These are phyloP conservation scores for Megaceryle maxima DNA, from an alignment of 2,113 vertebrate species.

Conservation along the genomic window DNA sequence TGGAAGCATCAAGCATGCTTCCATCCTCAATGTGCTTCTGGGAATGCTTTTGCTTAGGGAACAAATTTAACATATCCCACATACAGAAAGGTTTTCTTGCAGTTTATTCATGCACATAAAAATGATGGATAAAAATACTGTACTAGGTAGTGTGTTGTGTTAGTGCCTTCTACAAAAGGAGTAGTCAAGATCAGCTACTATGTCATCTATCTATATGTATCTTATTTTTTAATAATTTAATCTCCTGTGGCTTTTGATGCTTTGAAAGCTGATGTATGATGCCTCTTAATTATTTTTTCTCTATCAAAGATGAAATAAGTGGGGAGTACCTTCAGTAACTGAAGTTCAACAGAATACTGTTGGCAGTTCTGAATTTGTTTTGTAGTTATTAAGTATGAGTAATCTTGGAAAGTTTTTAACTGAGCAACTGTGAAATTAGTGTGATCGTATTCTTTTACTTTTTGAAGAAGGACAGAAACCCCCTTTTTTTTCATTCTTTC, in stretches of 20 bases:
- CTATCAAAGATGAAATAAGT: not conserved
- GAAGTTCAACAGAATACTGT: not conserved
- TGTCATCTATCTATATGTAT: not conserved
- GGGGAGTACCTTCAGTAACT: not conserved
- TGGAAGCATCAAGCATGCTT: not conserved
- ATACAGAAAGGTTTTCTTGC: not conserved
- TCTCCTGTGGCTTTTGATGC: not conserved
- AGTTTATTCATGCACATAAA: not conserved
- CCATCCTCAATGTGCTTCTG: not conserved
- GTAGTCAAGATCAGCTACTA: not conserved
- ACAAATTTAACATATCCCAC: not conserved
- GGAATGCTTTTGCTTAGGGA: not conserved
- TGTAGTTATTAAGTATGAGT: constrained; percentile 20
- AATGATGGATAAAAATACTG: not conserved
- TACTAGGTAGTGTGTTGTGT: not conserved
- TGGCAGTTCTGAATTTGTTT: not conserved
- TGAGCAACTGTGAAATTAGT: not conserved
- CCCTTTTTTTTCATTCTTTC: not conserved
- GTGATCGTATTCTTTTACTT: not conserved
- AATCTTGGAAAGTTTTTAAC: constrained; percentile 14
- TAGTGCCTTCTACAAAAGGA: not conserved
- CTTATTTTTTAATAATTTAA: not conserved
- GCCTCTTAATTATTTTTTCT: not conserved
- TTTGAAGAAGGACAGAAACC: constrained; percentile 13
- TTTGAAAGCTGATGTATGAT: not conserved